These are phyloP conservation scores for Stratiomys singularior DNA, from an alignment of 2,888 invertebrate genomes.

Conservation along the genomic window DNA sequence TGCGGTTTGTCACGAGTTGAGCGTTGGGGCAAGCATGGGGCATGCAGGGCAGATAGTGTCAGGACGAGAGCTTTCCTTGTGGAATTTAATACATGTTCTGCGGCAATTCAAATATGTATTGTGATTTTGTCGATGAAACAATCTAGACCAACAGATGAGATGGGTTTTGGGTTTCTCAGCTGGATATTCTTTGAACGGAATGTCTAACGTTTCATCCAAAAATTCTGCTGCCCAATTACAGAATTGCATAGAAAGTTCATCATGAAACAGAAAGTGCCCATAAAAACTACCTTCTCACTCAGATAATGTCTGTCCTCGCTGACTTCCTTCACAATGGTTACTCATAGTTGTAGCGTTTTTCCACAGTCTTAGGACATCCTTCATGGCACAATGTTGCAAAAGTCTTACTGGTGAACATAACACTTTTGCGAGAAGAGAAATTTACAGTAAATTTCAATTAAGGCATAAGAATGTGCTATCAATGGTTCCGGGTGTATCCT, in stretches of 20 bases:
- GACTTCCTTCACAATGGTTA: too few relatives aligned
- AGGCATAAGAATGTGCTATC: conserved; percentile 36
- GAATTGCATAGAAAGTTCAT: too few relatives aligned
- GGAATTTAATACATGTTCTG: conserved; percentile 51
- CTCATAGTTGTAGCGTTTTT: too few relatives aligned
- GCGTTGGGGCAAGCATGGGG: not conserved
- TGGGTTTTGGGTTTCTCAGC: too few relatives aligned
- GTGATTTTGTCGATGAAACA: not conserved
- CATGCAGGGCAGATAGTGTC: not conserved
- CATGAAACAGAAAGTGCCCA: too few relatives aligned
- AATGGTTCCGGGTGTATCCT: not conserved
- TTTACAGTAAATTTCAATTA: conserved; percentile 51
- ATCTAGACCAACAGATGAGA: too few relatives aligned
- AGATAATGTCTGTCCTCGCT: too few relatives aligned
- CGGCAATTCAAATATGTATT: conserved; percentile 50
- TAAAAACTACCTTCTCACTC: too few relatives aligned
- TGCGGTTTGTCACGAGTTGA: conserved; percentile 28
- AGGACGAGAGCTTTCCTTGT: conserved; percentile 46
- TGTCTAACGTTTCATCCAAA: too few relatives aligned
- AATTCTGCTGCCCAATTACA: too few relatives aligned
- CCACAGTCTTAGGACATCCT: not conserved
- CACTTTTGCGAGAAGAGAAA: conserved; percentile 28
- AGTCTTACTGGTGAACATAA: not conserved
- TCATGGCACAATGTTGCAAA: conserved; percentile 29
- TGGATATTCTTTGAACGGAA: too few relatives aligned